These are phyloP conservation scores for Urophycis tenuis DNA, from an alignment of 2,797 vertebrate genomes.

Conservation along the genomic window DNA sequence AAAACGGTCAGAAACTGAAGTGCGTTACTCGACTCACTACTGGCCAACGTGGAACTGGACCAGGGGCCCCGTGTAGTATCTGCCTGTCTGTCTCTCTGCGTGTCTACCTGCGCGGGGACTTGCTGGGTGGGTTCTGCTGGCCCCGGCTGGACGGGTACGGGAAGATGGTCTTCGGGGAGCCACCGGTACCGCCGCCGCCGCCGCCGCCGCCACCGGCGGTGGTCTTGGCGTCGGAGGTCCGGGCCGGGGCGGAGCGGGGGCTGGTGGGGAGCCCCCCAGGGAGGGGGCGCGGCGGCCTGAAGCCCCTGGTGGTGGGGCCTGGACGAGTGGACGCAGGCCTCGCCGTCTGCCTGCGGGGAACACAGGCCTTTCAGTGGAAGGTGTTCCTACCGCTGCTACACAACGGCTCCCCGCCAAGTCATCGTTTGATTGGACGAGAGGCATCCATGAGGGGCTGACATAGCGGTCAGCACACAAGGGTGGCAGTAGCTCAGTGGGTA, in stretches of 20 bases:
- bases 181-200: too few relatives aligned
- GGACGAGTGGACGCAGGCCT: slow-evolving; percentile 51
- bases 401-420: too few relatives aligned
- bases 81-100: not conserved
- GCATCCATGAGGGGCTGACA: too few relatives aligned
- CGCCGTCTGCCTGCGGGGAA: slow-evolving; percentile 70
- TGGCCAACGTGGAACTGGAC: not conserved
- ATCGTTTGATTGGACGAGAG: too few relatives aligned
- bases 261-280: slow-evolving; percentile 76
- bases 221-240: slow-evolving; percentile 71
- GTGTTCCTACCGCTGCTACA: not conserved
- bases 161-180: slow-evolving; percentile 79
- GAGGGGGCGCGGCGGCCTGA: slow-evolving; percentile 78
- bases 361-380: not conserved
- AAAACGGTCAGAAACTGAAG: not conserved
- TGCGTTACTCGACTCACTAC: not conserved
- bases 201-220: too few relatives aligned
- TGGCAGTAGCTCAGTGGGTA: too few relatives aligned
- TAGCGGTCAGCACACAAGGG: too few relatives aligned
- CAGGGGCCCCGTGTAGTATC: not conserved
- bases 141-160: slow-evolving; percentile 64
- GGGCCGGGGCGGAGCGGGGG: slow-evolving; percentile 74
- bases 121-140: slow-evolving; percentile 78
- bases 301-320: slow-evolving; percentile 80
- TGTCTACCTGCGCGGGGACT: slow-evolving; percentile 70